Evolutionary conservation across 2,797 vertebrate species (phyloP).

Genomic region (Acropternis orthonyx): DNA sequence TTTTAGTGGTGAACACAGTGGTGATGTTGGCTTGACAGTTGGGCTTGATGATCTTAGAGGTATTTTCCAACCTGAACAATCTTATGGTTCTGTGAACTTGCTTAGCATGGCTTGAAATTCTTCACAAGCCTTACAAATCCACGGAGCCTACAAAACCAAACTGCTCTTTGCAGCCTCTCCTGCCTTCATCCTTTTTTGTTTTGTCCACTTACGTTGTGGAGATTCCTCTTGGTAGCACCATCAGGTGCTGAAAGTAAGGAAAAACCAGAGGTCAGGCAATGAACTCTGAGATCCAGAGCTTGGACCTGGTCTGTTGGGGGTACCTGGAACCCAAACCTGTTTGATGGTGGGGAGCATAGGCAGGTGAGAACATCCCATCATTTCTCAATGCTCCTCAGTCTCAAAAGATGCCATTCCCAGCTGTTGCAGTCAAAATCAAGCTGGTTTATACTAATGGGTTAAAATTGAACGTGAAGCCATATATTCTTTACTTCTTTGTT

Average conservation of each 20-base stretch:
- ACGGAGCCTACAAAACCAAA: neutral
- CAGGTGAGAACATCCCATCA: neutral
- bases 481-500: neutral
- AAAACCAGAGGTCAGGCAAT: neutral
- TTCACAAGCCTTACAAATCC: neutral
- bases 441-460: neutral
- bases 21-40: neutral
- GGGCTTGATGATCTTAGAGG: neutral
- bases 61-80: neutral
- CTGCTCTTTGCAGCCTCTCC: neutral
- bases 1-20: neutral
- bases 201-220: rapidly evolving
- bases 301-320: neutral
- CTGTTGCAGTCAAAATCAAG: neutral
- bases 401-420: neutral
- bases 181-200: neutral
- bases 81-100: neutral
- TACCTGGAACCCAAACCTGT: neutral
- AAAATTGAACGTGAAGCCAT: neutral
- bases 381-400: neutral
- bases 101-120: neutral
- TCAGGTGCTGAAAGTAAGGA: neutral
- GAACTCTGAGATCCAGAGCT: neutral
- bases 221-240: neutral
- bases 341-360: neutral